Base-by-base conservation (phyloP, 2,113 vertebrate genomes). In the Caranx melampygus region DNA sequence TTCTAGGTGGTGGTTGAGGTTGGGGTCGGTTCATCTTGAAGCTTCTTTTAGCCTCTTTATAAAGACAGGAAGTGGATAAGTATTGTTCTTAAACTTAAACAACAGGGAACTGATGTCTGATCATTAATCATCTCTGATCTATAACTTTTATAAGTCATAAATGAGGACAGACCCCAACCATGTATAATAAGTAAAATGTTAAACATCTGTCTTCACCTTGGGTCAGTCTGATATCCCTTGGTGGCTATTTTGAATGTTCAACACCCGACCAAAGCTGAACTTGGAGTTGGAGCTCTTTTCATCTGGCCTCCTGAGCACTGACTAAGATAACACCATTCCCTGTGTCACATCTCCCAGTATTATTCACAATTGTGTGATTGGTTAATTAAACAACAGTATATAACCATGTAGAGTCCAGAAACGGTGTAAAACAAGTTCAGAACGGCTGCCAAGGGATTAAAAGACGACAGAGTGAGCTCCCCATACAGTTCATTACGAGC, bases 401-500 rank as follows among this genome's bases (percentile, higher is more conserved):
- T 54, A 34, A 45, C 14, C 26, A 52, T 47, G 60, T 44, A n/a
- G 75, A 80, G 73, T 44, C 34, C 45, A 7, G 18, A 20, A 14
- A 31, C 47, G 31, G 47, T 52, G 65, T 70, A 11, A 75, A 2
- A 1, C 14, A 3, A 54, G 34, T 69, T 81, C 47, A 83, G 81
- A 89, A 69, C 72, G 70, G 77, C 84, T 78, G 8, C 74, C 42
- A 63, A 34, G 52, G 69, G 70, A 49, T 26, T 34, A 10, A 60
- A 71, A 71, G 18, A 70, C 2, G 3, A 7, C 20, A 16, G 34
- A 47, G 67, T 66, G 83, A 87, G 75, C 73, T 83, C 55, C 1
- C 74, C 47, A 6, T 34, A 66, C 47, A 45, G 57, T 80, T 74
- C 40, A 55, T 75, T 77, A 64, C 74, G 74, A 87, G 87, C 82